phyloP scores from a whole-genome alignment of 2,888 invertebrate species.

The Seira sanloemensis region DNA sequence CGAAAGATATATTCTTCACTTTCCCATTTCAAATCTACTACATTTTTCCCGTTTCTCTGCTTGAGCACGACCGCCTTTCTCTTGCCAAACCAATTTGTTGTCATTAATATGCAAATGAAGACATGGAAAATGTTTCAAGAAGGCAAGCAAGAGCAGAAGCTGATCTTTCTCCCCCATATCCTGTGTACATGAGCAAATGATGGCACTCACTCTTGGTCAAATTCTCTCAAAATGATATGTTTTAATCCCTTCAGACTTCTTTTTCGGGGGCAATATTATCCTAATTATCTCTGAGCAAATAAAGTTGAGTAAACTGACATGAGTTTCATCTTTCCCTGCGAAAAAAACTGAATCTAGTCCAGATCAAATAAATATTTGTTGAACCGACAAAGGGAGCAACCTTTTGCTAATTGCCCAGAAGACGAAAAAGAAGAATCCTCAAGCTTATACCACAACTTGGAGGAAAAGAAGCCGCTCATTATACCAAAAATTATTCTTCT shows the following conservation, averaged over 20 bases:
- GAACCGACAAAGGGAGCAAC: conserved; percentile 56
- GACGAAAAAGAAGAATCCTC: conserved; percentile 19
- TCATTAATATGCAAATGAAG: conserved; percentile 62
- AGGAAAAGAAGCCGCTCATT: conserved; percentile 62
- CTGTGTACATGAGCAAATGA: not conserved
- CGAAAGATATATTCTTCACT: not conserved
- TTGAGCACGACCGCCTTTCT: conserved; percentile 47
- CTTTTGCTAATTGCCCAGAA: conserved; percentile 57
- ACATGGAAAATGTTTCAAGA: conserved; percentile 55
- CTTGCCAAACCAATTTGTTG: conserved; percentile 63
- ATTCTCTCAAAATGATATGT: conserved; percentile 32
- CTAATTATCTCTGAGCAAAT: conserved; percentile 44
- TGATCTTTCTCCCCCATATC: not conserved
- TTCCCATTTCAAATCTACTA: not conserved
- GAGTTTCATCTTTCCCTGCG: conserved; percentile 21
- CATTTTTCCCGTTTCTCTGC: not conserved
- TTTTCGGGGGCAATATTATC: conserved; percentile 24
- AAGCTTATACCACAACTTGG: too few relatives aligned
- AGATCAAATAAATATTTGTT: conserved; percentile 61
- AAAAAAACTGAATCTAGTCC: conserved; percentile 34
- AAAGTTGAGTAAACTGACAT: conserved; percentile 48
- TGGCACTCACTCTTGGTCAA: not conserved
- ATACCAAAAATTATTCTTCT: conserved; percentile 50
- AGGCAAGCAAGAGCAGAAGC: conserved; percentile 3
- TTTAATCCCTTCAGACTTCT: conserved; percentile 14